Base-by-base conservation (phyloP, 1,140 invertebrate genomes). In the Drosophila auraria region DNA sequence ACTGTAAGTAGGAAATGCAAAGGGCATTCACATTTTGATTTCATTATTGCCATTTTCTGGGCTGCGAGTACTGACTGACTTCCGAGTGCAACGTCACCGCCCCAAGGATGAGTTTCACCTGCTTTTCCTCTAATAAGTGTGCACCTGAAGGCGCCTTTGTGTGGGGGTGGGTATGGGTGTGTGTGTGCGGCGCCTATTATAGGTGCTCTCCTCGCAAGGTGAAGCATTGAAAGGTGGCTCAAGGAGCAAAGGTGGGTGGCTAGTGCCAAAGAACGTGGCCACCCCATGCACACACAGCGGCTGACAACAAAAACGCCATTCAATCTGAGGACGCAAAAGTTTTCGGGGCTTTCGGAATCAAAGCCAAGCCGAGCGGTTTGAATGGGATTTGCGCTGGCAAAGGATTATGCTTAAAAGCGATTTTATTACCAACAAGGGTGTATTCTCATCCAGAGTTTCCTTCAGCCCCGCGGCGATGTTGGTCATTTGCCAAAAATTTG, bases 11-110 rank as follows among this genome's bases (percentile, higher is more conserved):
- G 86, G 86, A 90, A 90, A 90, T 86, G 86, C 86, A 90, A 90
- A 90, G 86, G 87, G 86, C 86, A 90, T 90, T 90, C 86, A 90
- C 86, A 82, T 86, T 90, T 90, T 90, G 78, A 84, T 89, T 89
- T 90, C 81, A 89, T 87, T 87, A 87, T 89, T 87, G 74, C 78
- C 69, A 63, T 86, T 86, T 86, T 75, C 71, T 76, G 68, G 62
- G 66, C 58, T 54, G 36, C 49, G 33, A 53, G 9, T 51, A 27
- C 65, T 30, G 64, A 66, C 68, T 73, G 64, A 89, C 86, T 89
- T 90, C 86, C 84, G 82, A 73, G 75, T 89, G 71, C 84, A 73
- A 58, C 61, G 60, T 76, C 72, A 62, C 62, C 58, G 73, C 73
- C 62, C 66, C 53, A 51, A 57, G 63, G 70, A 73, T 73, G 36